Percentiles rank a stretch among this genome's conserved stretches.
phyloP scores from a whole-genome alignment of 2,888 invertebrate species.

The Clitarchus hookeri region DNA sequence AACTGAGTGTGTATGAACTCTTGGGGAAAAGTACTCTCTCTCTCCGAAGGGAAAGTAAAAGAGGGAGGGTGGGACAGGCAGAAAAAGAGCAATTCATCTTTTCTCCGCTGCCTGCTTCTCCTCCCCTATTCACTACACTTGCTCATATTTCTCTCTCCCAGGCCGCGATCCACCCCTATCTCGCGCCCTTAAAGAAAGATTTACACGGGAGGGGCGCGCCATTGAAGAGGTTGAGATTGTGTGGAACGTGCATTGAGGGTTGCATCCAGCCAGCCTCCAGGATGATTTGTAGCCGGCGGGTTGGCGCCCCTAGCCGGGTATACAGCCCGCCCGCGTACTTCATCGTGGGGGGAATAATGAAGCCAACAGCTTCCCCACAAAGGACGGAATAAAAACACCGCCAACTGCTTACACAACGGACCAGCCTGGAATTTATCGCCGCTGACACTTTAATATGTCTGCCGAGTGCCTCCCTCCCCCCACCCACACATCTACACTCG shows the following conservation, averaged over 20 bases:
- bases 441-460: conserved; percentile 14
- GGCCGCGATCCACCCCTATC: conserved; percentile 19
- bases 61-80: conserved; percentile 1
- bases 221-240: conserved; percentile 32
- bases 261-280: conserved; percentile 18
- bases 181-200: conserved; percentile 38
- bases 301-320: not conserved
- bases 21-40: not conserved
- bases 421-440: not conserved
- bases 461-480: not conserved
- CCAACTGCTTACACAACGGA: conserved; percentile 2
- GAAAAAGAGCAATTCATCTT: conserved; percentile 38
- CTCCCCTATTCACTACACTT: conserved; percentile 27
- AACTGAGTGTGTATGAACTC: conserved; percentile 26
- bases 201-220: conserved; percentile 36
- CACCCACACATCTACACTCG: not conserved
- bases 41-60: not conserved
- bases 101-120: conserved; percentile 3
- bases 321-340: not conserved
- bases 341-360: conserved; percentile 19
- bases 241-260: conserved; percentile 27
- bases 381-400: not conserved
- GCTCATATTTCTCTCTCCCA: conserved; percentile 31
- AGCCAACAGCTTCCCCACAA: conserved; percentile 15
- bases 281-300: conserved; percentile 19